Conservation (phyloP, 2,113 vertebrate species). For the Aptenodytes forsteri region DNA sequence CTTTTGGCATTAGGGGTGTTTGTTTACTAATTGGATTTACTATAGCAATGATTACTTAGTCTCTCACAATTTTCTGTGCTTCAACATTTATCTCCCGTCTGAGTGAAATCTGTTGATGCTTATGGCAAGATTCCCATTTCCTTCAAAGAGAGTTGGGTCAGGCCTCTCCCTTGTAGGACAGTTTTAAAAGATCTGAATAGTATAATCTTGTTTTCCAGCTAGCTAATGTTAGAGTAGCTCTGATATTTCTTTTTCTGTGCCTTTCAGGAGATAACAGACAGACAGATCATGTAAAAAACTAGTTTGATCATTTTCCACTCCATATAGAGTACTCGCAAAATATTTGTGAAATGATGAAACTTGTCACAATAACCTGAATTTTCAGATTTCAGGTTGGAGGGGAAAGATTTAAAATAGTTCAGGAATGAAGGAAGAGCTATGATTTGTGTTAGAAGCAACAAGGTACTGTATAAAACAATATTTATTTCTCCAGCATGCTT, state of each 20-base stretch:
- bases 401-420: neutral
- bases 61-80: neutral
- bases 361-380: neutral
- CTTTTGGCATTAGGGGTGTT: neutral
- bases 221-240: neutral
- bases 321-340: neutral
- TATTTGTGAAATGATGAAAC: neutral
- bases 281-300: neutral
- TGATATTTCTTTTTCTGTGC: neutral
- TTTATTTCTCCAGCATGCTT: neutral
- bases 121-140: neutral
- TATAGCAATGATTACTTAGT: neutral
- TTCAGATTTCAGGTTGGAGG: neutral
- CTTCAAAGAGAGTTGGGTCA: neutral
- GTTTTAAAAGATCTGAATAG: neutral
- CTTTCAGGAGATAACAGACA: neutral
- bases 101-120: neutral
- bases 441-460: neutral
- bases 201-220: neutral
- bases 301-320: neutral
- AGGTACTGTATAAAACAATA: neutral
- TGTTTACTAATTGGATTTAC: slow-evolving; percentile 39
- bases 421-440: neutral
- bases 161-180: neutral
- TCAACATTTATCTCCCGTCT: neutral